Evolutionary conservation across 2,797 vertebrate genomes (phyloP), one percentile per base, ranked within the genome.

Genomic region (Emys orbicularis): DNA sequence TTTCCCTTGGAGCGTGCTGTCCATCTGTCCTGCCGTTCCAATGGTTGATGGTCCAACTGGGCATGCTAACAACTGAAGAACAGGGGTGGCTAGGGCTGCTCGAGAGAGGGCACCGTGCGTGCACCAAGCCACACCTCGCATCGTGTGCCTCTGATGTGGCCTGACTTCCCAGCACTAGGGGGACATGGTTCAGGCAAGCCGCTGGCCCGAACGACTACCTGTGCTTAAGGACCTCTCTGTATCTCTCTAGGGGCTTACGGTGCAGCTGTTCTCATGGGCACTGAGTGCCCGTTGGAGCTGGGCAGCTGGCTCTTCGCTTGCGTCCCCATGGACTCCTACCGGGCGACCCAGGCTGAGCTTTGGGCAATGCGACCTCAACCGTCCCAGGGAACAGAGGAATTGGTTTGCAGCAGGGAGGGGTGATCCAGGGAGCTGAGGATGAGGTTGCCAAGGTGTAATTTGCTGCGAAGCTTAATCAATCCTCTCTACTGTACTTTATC

Each of bases 401-500:
- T 21, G 19, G 44, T 76, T 47, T 76, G 41, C 74, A 29, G 29
- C 49, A 6, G 47, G 41, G 44, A 12, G 12, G 74, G 74, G 3
- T 16, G 59, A 61, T 31, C 29, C 50, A 83, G 68, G 81, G 82
- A 87, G 83, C 83, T 34, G 68, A 79, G 59, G 47, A 10, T 6
- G 49, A n/a, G 90, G 57, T 90, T 88, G 59, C 57, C 54, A 37
- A 59, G 93, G 87, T 83, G 79, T 88, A 87, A 87, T 90, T 87
- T 79, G 88, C 90, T 74, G 57, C 81, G 93, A 82, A 79, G 81
- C 89, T 92, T 85, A 85, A 88, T 90, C 88, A 59, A 84, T 94
- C 89, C 87, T 92, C 91, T 61, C 88, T 89, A 84, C 90, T 82
- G 79, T 83, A 88, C 88, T 85, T 85, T 89, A 90, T 90, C 79